Percentiles rank a stretch among this genome's conserved stretches.
phyloP scores from a whole-genome alignment of 2,888 invertebrate genomes.

The Cyrtodaria siliqua region DNA sequence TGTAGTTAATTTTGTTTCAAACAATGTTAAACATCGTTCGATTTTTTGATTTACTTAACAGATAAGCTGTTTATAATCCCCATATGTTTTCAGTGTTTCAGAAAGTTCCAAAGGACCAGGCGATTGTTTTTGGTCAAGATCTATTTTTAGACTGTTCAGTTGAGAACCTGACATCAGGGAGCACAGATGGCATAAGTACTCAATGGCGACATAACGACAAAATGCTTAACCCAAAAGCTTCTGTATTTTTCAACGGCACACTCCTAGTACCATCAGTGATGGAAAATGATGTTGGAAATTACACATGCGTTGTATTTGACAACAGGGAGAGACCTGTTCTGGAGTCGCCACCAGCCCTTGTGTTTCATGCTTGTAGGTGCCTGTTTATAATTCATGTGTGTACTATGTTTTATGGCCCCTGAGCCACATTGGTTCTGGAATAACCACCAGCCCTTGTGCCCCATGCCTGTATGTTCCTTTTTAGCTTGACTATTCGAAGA shows the following conservation, averaged over 20 bases:
- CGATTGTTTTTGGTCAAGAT: constrained; percentile 74
- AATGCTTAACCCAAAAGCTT: constrained; percentile 52
- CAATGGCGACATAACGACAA: constrained; percentile 72
- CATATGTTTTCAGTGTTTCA: constrained; percentile 75
- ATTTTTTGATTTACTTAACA: no score
- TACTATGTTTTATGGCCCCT: no score
- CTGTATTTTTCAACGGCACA: constrained; percentile 77
- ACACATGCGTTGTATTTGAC: constrained; percentile 73
- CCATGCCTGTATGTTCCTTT: no score
- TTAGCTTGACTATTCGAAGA: no score
- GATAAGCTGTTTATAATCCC: no score
- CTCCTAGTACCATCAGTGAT: constrained; percentile 73
- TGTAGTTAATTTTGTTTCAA: no score
- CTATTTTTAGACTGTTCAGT: constrained; percentile 74
- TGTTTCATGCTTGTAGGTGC: constrained; percentile 80
- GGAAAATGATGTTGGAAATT: constrained; percentile 74
- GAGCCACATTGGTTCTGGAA: no score
- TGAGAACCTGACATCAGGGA: constrained; percentile 32
- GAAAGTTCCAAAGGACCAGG: constrained; percentile 66
- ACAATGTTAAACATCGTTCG: no score
- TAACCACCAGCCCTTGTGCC: no score
- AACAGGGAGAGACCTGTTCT: constrained; percentile 28
- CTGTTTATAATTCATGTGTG: no score
- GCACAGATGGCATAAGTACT: constrained; percentile 51
- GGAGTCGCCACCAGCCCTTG: constrained; percentile 63